Percentiles rank a stretch among this genome's conserved stretches.
These are phyloP conservation scores for Microcaecilia unicolor DNA, from an alignment of 2,797 vertebrate genomes.

Conservation along the genomic window DNA sequence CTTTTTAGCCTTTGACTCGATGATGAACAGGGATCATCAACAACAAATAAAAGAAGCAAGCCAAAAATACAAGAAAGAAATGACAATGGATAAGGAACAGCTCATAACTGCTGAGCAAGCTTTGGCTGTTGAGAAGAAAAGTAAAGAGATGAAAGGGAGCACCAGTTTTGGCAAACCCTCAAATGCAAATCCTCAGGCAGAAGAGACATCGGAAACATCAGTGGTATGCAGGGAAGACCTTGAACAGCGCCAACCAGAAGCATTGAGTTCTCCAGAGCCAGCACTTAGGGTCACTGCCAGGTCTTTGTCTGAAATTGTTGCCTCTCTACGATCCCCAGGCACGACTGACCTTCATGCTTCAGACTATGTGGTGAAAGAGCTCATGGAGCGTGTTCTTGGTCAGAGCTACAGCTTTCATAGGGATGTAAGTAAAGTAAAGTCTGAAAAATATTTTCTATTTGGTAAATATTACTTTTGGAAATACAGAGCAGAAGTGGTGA, in stretches of 20 bases:
- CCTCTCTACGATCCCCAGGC: conserved; percentile 43
- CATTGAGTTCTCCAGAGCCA: conserved; percentile 1
- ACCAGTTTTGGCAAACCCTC: not conserved
- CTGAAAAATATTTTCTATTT: conserved; percentile 18
- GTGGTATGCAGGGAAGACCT: conserved; percentile 4
- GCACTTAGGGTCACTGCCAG: conserved; percentile 21
- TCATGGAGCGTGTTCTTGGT: conserved; percentile 50
- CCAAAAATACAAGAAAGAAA: conserved; percentile 7
- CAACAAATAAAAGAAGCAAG: conserved; percentile 2
- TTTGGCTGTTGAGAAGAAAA: not conserved
- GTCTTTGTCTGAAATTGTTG: conserved; percentile 53
- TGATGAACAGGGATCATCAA: not conserved
- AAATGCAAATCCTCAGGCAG: not conserved
- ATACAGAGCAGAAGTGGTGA: too few species aligned
- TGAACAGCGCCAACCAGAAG: conserved; percentile 10
- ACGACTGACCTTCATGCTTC: conserved; percentile 20
- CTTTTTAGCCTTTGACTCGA: conserved; percentile 3
- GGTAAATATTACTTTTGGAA: conserved; percentile 22
- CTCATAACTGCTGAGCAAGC: not conserved
- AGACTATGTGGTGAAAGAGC: conserved; percentile 47
- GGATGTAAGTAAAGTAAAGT: too few species aligned
- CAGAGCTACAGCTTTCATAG: conserved; percentile 39
- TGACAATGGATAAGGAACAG: not conserved
- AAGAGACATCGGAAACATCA: conserved; percentile 6
- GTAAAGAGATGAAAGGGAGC: conserved; percentile 10